A percentile compares a stretch with the other conserved stretches of the same genome.
Conservation (phyloP, 2,888 invertebrate species). For the Drosophila subsilvestris region DNA sequence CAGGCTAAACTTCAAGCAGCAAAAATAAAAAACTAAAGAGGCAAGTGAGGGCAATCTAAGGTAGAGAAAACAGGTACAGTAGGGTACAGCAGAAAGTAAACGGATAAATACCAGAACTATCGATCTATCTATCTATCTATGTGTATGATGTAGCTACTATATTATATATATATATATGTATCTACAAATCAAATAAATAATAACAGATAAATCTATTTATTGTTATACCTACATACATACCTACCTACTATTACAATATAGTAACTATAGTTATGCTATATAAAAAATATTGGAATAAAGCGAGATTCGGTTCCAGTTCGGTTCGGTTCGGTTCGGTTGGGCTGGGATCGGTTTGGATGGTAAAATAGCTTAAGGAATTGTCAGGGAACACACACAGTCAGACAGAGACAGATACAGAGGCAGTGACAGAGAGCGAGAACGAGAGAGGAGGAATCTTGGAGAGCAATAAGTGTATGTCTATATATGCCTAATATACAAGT, state of each 20-base stretch:
- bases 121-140: not conserved
- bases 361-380: slow-evolving; percentile 66
- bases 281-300: slow-evolving; percentile 31
- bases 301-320: slow-evolving; percentile 14
- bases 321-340: slow-evolving; percentile 8
- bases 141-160: too few relatives aligned
- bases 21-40: slow-evolving; percentile 10
- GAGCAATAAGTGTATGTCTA: slow-evolving; percentile 50
- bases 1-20: slow-evolving; percentile 2
- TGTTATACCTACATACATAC: slow-evolving; percentile 10
- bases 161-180: not conserved
- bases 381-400: slow-evolving; percentile 62
- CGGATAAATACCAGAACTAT: not conserved
- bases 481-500: slow-evolving; percentile 20
- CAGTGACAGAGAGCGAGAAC: slow-evolving; percentile 9
- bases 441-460: slow-evolving; percentile 22
- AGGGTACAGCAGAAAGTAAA: not conserved
- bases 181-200: slow-evolving; percentile 8
- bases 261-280: slow-evolving; percentile 8
- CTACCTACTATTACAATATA: slow-evolving; percentile 22
- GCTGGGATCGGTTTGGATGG: slow-evolving; percentile 8
- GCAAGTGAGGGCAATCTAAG: slow-evolving; percentile 14
- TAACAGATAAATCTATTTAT: slow-evolving; percentile 30
- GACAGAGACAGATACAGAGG: not conserved
- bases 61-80: too few relatives aligned